Evolutionary conservation across 1,140 invertebrate species (phyloP).

Genomic region (Drosophila tropicalis): DNA sequence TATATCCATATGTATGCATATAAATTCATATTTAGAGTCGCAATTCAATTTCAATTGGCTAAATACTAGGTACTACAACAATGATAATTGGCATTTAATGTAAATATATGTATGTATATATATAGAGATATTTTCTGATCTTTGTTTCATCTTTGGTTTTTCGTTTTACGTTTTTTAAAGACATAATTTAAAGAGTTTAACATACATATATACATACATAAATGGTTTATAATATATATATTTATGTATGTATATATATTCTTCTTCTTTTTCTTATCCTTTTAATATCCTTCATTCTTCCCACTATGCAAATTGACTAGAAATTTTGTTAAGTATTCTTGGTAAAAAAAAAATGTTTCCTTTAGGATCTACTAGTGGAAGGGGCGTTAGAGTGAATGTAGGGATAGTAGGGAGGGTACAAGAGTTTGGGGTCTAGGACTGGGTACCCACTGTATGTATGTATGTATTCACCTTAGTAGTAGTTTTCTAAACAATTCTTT

Average conservation of each 20-base stretch:
- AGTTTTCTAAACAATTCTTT: constrained; percentile 63
- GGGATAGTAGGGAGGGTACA: not conserved
- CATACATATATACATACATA: constrained; percentile 30
- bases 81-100: constrained; percentile 66
- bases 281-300: constrained; percentile 1
- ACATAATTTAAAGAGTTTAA: constrained; percentile 52
- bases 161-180: not conserved
- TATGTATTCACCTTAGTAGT: constrained; percentile 74
- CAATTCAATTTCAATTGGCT: constrained; percentile 36
- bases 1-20: constrained; percentile 30
- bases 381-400: not conserved
- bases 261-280: not conserved
- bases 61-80: constrained; percentile 76
- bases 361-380: not conserved
- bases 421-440: too few species aligned
- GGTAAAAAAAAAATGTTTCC: not conserved
- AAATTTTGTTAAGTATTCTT: constrained; percentile 34
- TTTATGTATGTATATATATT: constrained; percentile 28
- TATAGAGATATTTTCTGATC: not conserved
- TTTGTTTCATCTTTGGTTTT: constrained; percentile 27
- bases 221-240: constrained; percentile 35
- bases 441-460: not conserved
- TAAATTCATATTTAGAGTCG: constrained; percentile 56
- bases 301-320: constrained; percentile 69
- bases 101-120: constrained; percentile 33